Base-by-base conservation (phyloP, 2,797 vertebrate genomes). In the Anguilla pacifica region DNA sequence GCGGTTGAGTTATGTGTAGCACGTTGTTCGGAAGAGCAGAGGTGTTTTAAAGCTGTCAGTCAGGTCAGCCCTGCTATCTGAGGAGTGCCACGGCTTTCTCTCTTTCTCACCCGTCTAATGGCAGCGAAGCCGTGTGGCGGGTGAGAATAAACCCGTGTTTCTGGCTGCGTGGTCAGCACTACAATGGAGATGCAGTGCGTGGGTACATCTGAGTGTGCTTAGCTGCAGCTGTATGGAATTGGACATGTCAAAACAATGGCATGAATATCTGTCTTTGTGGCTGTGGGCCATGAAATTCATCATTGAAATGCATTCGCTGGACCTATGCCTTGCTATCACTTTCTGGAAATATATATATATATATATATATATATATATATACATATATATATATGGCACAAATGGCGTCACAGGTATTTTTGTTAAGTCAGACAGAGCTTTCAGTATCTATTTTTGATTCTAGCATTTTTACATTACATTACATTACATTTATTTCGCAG, bases 11-110 rank as follows among this genome's bases (percentile, higher is more conserved):
- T 70, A 74, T 87, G 83, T 57, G 85, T 79, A 57, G 35, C 83
- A 72, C 72, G 67, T 84, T 35, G 31, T 59, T 59, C 55, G 86
- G 55, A 82, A 53, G 74, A 35, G 59, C 51, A 61, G 53, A 9
- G 53, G 53, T 85, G 57, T 6, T n/a, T 35, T 85, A 51, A 88
- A 89, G 64, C 61, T 81, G 85, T 53, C 85, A 74, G 10, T 88
- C 86, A 85, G 84, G 49, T 87, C 82, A 25, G n/a, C 43, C 64
- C 81, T n/a, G 70, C 61, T 86, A 70, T 83, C 28, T 87, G 57
- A 51, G 79, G 79, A 87, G 61, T 88, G 57, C 55, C 57, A n/a
- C 57, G 61, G 19, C 77, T 43, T 85, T 88, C 64, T 64, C 25
- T 22, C 35, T 72, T 43, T 17, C 1, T 72, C 74, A 67, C 83